phyloP scores from a whole-genome alignment of 2,797 vertebrate genomes.

The Pterois miles region DNA sequence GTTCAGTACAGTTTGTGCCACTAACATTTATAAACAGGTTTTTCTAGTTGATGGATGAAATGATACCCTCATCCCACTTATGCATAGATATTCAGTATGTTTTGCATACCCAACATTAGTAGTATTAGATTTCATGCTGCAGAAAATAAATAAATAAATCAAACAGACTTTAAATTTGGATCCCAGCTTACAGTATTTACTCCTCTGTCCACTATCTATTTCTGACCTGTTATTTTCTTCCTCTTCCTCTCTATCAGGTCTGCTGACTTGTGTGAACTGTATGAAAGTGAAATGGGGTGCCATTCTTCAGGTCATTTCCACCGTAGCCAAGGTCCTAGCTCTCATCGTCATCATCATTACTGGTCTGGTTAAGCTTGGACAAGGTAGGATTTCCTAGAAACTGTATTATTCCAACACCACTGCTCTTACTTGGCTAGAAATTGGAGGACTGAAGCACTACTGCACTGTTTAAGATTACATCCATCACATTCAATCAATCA shows the following conservation, averaged over 20 bases:
- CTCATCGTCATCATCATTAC: slow-evolving; percentile 86
- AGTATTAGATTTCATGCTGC: background rate
- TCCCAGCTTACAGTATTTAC: background rate
- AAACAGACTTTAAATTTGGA: background rate
- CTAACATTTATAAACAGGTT: background rate
- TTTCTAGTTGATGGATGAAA: background rate
- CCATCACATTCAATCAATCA: background rate
- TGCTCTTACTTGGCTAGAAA: background rate
- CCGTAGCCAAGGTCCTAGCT: slow-evolving; percentile 86
- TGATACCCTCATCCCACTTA: background rate
- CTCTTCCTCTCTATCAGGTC: slow-evolving; percentile 60
- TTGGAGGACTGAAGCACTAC: background rate
- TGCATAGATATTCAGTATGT: background rate
- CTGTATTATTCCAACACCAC: background rate
- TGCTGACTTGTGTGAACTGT: slow-evolving; percentile 86
- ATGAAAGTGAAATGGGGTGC: slow-evolving; percentile 90
- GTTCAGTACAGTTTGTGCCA: background rate
- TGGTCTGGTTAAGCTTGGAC: slow-evolving; percentile 81
- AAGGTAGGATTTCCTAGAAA: slow-evolving; percentile 74
- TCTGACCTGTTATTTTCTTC: background rate
- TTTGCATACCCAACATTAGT: background rate
- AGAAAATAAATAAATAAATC: background rate
- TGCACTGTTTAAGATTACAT: background rate
- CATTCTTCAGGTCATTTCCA: slow-evolving; percentile 87
- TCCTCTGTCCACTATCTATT: background rate